Percentiles rank a stretch among this genome's conserved stretches.
Evolutionary conservation across 1,140 invertebrate species (phyloP).

Genomic region (Microvelia longipes): DNA sequence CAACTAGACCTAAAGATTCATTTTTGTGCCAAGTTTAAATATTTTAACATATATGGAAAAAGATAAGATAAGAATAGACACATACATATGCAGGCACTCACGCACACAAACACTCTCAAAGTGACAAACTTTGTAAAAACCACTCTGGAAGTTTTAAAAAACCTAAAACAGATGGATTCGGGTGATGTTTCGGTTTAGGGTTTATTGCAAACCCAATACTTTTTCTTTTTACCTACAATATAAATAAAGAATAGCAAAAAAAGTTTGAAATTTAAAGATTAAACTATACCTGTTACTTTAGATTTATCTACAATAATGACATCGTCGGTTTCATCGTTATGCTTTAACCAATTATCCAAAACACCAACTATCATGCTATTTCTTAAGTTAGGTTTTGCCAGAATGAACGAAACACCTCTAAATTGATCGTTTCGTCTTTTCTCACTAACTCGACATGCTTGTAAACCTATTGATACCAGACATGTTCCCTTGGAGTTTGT

Average conservation of each 20-base stretch:
- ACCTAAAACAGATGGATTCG: neutral
- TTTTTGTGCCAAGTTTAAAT: no score
- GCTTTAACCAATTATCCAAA: neutral
- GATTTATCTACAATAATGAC: neutral
- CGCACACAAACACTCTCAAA: no score
- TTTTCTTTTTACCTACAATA: neutral
- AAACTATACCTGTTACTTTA: neutral
- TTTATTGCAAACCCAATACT: neutral
- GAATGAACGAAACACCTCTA: neutral
- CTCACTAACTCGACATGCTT: neutral
- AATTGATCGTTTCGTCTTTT: neutral
- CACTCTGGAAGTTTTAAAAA: no score
- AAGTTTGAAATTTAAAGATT: neutral
- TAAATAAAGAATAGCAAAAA: neutral
- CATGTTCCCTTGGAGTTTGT: neutral
- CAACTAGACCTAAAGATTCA: no score
- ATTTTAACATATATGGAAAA: no score
- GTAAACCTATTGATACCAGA: neutral
- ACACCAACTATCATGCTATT: neutral
- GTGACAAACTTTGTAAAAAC: no score
- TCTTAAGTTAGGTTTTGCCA: neutral
- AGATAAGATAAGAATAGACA: no score
- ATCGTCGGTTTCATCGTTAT: neutral
- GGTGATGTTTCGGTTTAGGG: neutral
- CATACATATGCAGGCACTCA: no score